Conservation (phyloP, 2,797 vertebrate species). For the Chaenodraco wilsoni region DNA sequence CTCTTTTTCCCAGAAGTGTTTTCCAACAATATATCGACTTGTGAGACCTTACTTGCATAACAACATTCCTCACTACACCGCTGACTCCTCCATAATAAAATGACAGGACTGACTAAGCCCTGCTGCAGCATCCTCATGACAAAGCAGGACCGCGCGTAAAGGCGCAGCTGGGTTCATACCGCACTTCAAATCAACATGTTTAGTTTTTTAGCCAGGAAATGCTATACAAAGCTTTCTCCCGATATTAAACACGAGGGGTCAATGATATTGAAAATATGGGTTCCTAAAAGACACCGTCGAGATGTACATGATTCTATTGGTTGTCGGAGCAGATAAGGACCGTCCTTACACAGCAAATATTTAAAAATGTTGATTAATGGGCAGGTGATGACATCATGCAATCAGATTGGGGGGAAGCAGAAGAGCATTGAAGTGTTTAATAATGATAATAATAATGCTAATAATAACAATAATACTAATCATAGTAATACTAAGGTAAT, state of each 20-base stretch:
- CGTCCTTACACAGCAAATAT: slow-evolving; percentile 79
- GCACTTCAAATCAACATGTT: background rate
- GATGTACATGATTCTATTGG: slow-evolving; percentile 59
- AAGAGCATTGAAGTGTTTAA: background rate
- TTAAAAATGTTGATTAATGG: slow-evolving; percentile 52
- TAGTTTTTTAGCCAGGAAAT: too few species aligned
- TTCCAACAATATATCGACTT: background rate
- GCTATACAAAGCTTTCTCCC: background rate
- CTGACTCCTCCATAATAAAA: slow-evolving; percentile 17
- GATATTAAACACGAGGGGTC: slow-evolving; percentile 9
- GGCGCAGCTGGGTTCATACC: slow-evolving; percentile 33
- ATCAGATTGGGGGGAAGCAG: background rate
- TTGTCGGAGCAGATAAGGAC: slow-evolving; percentile 58
- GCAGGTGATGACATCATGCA: slow-evolving; percentile 3
- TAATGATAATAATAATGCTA: background rate
- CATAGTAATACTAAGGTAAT: background rate
- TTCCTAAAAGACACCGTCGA: slow-evolving; percentile 50
- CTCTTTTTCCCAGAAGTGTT: too few species aligned
- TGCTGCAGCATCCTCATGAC: slow-evolving; percentile 65
- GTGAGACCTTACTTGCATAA: background rate
- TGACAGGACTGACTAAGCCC: slow-evolving; percentile 64
- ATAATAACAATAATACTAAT: background rate
- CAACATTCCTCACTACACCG: slow-evolving; percentile 9
- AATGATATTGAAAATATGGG: slow-evolving; percentile 22
- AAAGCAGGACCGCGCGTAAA: slow-evolving; percentile 64